Evolutionary conservation across 2,888 invertebrate genomes (phyloP).

Genomic region (Diploptera punctata): DNA sequence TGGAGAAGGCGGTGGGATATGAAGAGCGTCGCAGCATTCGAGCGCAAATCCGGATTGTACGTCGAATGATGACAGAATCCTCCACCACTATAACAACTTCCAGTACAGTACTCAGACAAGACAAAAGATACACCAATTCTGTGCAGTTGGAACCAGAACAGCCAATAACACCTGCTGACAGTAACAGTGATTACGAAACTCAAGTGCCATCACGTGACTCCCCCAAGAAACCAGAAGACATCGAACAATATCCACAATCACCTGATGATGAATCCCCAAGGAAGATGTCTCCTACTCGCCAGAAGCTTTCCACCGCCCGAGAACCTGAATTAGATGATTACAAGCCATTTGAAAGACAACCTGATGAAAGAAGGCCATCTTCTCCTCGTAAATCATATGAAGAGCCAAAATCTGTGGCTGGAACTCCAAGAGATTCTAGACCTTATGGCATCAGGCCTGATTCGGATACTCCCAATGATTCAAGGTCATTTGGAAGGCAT

Average conservation of each 20-base stretch:
- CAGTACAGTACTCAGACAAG: not conserved
- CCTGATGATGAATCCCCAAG: not conserved
- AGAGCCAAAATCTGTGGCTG: not conserved
- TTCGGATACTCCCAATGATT: not conserved
- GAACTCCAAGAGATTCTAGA: not conserved
- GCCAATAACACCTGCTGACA: not conserved
- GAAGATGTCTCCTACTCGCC: not conserved
- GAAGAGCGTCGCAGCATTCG: slow-evolving; percentile 79
- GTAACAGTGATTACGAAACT: no score
- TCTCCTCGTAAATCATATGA: not conserved
- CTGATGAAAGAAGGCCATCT: not conserved
- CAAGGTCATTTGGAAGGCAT: not conserved
- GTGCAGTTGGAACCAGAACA: not conserved
- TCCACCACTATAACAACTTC: slow-evolving; percentile 37
- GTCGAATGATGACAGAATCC: slow-evolving; percentile 59
- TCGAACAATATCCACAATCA: no score
- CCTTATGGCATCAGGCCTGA: not conserved
- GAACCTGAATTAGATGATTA: not conserved
- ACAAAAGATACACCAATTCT: not conserved
- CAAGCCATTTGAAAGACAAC: not conserved
- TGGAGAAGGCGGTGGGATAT: slow-evolving; percentile 78
- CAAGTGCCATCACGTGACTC: no score
- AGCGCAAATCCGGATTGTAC: slow-evolving; percentile 76
- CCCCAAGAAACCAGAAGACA: no score
- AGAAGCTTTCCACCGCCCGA: not conserved